Evolutionary conservation across 2,113 vertebrate species (phyloP), one percentile per base, ranked within the genome.

Genomic region (Spea bombifrons): DNA sequence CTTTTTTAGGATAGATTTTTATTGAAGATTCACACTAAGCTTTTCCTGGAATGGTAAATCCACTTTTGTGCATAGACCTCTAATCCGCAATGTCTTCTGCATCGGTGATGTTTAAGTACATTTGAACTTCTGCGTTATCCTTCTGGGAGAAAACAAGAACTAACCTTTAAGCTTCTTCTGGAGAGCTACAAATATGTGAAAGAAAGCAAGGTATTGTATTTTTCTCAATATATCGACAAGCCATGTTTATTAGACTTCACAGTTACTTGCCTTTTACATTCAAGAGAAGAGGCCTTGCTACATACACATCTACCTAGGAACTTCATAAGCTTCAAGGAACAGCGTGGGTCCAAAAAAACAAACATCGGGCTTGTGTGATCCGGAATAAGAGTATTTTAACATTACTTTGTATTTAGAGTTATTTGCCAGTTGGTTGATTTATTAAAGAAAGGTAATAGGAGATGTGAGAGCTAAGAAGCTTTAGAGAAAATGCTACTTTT

Each of bases 201-300:
- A 90, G 91, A 73, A 88, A 88, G 46, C 86, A 82, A 82, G 85
- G 90, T 88, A 91, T 90, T 90, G 88, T 87, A 87, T 82, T 7
- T 81, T 86, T 88, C 88, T 88, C 87, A 85, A 92, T 93, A 93
- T 93, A 93, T 93, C 92, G 90, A 88, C 86, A 88, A 89, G 91
- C 90, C 90, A 90, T 93, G 90, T 92, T 93, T 93, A 92, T 92
- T 92, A 92, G 91, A 87, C 91, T 88, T 89, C 87, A 87, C 88
- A 91, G 92, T 92, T 92, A 89, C 87, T 88, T 7, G 88, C 92
- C 90, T 91, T 92, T 92, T 90, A 93, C 91, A 92, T 92, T 89
- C 90, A 92, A 92, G 84, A 88, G 91, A 91, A 90, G 87, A 88
- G 86, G 85, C 84, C 86, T 87, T 78, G 13, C 83, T 82, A 50